phyloP scores from a whole-genome alignment of 2,113 vertebrate species.

The Heterochromis multidens region DNA sequence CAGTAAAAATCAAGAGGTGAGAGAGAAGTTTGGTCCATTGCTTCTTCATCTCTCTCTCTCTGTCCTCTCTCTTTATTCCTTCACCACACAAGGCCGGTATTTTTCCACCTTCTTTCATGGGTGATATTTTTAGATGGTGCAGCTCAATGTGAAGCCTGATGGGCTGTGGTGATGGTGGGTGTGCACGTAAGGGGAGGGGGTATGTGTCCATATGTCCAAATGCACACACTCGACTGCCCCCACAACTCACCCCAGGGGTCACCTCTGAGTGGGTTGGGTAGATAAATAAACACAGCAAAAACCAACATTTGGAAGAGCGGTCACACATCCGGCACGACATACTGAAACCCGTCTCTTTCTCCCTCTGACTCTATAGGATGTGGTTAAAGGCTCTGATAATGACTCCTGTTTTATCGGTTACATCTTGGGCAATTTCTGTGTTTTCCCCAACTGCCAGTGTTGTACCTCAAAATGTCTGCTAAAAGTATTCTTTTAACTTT shows the following conservation, averaged over 20 bases:
- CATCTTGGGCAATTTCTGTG: constrained; percentile 3
- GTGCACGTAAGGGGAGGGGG: neutral
- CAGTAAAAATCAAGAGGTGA: constrained; percentile 71
- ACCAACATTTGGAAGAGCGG: constrained; percentile 62
- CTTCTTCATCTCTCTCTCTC: constrained; percentile 28
- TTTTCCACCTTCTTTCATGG: constrained; percentile 62
- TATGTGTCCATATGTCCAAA: constrained; percentile 14
- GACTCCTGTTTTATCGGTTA: constrained; percentile 42
- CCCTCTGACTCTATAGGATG: constrained; percentile 43
- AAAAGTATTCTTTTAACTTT: neutral
- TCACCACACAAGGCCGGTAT: constrained; percentile 54
- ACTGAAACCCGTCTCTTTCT: constrained; percentile 26
- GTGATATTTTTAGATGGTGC: constrained; percentile 66
- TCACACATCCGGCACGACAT: constrained; percentile 45
- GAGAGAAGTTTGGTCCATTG: constrained; percentile 8
- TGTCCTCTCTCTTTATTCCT: constrained; percentile 15
- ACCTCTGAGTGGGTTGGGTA: constrained; percentile 64
- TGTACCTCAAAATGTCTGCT: neutral
- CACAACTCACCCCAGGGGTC: constrained; percentile 56
- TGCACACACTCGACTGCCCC: constrained; percentile 10
- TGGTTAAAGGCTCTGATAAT: constrained; percentile 55
- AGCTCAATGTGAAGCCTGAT: constrained; percentile 45
- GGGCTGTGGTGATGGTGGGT: constrained; percentile 17
- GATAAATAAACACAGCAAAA: constrained; percentile 69
- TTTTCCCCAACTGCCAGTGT: neutral